Evolutionary conservation across 92 coral and sea anemone genomes (phyloP).

Genomic region (Heliopora coerulea): DNA sequence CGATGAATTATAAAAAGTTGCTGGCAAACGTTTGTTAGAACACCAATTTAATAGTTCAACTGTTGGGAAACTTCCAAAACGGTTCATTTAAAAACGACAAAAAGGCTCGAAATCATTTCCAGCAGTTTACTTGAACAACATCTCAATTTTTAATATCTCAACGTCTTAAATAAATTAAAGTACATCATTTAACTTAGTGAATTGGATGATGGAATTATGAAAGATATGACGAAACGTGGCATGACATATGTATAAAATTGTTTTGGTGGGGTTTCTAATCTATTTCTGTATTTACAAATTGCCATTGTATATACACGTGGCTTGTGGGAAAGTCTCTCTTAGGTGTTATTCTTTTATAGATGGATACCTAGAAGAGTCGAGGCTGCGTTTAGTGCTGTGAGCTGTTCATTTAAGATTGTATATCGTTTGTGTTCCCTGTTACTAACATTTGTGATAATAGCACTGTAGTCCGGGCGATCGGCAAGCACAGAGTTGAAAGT

Average conservation of each 20-base stretch:
- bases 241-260: conserved; percentile 34
- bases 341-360: not conserved
- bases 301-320: conserved; percentile 46
- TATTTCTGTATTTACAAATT: conserved; percentile 43
- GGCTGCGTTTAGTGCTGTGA: too few species aligned
- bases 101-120: not conserved
- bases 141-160: conserved; percentile 4
- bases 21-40: too few species aligned
- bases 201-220: conserved; percentile 10
- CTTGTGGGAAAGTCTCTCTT: not conserved
- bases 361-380: not conserved
- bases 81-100: not conserved
- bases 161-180: conserved; percentile 22
- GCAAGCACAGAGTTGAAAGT: conserved; percentile 39
- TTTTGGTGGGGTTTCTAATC: conserved; percentile 5
- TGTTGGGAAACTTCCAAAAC: not conserved
- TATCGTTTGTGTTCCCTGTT: too few species aligned
- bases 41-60: too few species aligned
- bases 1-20: too few species aligned
- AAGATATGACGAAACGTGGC: not conserved
- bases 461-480: conserved; percentile 40
- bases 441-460: conserved; percentile 32
- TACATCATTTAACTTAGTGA: conserved; percentile 1
- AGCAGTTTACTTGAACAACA: conserved; percentile 9
- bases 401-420: too few species aligned